phyloP scores from a whole-genome alignment of 2,888 invertebrate species.

The Philereme vetulata region DNA sequence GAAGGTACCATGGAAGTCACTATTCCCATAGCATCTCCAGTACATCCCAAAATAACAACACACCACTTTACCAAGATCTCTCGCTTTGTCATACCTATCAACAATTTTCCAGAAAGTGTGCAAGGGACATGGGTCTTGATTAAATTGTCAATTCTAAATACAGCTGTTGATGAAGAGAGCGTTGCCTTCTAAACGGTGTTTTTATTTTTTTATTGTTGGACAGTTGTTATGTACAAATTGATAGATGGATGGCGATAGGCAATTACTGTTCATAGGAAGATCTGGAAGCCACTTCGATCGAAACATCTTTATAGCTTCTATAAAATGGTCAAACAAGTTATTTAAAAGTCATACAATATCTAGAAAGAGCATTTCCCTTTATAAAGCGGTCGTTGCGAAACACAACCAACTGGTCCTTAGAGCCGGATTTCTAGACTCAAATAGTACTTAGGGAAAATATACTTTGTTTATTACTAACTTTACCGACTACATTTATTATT shows the following conservation, averaged over 20 bases:
- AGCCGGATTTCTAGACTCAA: conserved; percentile 38
- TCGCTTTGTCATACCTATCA: conserved; percentile 20
- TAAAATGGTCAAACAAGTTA: conserved; percentile 9
- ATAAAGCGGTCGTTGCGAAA: conserved; percentile 34
- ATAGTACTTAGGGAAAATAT: conserved; percentile 2
- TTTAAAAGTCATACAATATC: conserved; percentile 19
- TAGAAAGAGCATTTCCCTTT: conserved; percentile 26
- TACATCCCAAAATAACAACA: conserved; percentile 70
- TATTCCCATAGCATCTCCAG: conserved; percentile 72
- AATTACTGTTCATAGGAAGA: conserved; percentile 10
- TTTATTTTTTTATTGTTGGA: conserved; percentile 49
- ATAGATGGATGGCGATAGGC: conserved; percentile 34
- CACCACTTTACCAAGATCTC: conserved; percentile 43
- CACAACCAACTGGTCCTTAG: conserved; percentile 35
- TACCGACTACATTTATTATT: too few relatives aligned
- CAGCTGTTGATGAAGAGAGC: conserved; percentile 74
- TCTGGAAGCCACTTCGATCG: too few relatives aligned
- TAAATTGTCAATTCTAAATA: conserved; percentile 66
- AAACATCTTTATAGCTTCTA: conserved; percentile 4
- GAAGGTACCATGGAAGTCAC: conserved; percentile 59
- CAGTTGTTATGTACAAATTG: conserved; percentile 39
- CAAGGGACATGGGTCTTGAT: conserved; percentile 46
- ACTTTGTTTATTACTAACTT: not conserved
- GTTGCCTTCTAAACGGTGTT: conserved; percentile 55
- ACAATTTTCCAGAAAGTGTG: conserved; percentile 19